Evolutionary conservation across 2,113 vertebrate species (phyloP).

Genomic region (Hippopotamus amphibius): DNA sequence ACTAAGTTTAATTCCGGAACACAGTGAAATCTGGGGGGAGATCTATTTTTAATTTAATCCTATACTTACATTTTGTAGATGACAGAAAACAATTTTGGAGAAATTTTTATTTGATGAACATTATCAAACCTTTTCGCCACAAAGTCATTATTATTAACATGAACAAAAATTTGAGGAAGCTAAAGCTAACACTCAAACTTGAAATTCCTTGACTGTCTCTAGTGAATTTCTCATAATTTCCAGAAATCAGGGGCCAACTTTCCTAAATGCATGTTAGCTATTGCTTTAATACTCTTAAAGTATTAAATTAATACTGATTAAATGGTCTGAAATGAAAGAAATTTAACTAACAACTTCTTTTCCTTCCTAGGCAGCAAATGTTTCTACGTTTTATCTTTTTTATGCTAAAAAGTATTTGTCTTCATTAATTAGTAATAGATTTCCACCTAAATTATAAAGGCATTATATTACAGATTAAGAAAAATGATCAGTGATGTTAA

Average conservation of each 20-base stretch:
- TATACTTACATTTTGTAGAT: neutral
- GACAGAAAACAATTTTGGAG: neutral
- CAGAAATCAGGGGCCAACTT: neutral
- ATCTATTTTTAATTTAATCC: neutral
- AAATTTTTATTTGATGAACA: slow-evolving; percentile 20
- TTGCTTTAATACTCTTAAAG: neutral
- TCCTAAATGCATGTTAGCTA: neutral
- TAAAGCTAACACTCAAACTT: slow-evolving; percentile 13
- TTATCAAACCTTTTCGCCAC: neutral
- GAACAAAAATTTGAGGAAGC: neutral
- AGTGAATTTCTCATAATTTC: neutral
- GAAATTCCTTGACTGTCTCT: neutral
- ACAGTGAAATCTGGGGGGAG: neutral
- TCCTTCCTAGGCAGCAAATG: neutral
- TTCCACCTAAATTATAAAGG: neutral
- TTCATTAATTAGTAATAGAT: slow-evolving; percentile 38
- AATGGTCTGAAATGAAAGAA: slow-evolving; percentile 2
- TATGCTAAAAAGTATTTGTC: neutral
- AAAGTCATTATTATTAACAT: neutral
- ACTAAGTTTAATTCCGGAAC: slow-evolving; percentile 41
- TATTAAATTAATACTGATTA: neutral
- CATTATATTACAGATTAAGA: slow-evolving; percentile 2
- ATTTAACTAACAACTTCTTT: slow-evolving; percentile 22
- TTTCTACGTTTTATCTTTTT: slow-evolving; percentile 41
- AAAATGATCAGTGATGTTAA: neutral